A percentile compares a stretch with the other conserved stretches of the same genome.
Conservation (phyloP, 2,888 invertebrate genomes). For the Petrophora chlorosata region DNA sequence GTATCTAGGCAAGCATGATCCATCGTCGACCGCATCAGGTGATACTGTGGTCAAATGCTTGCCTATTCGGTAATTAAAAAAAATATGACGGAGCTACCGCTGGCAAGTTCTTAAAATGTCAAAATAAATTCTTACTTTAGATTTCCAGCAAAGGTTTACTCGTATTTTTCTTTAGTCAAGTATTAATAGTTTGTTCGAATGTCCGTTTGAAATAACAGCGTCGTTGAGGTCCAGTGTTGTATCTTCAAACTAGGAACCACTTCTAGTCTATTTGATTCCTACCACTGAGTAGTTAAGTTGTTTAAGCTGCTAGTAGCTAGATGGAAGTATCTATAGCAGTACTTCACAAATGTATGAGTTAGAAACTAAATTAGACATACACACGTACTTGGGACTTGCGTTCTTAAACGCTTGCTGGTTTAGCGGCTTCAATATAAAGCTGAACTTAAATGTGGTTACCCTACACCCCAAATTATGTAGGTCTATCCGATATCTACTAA, state of each 20-base stretch:
- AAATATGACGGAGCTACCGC: no score
- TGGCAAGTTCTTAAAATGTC: no score
- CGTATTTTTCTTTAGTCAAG: neutral
- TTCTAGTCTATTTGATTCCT: conserved; percentile 13
- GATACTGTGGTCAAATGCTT: no score
- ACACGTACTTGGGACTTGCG: neutral
- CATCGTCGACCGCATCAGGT: no score
- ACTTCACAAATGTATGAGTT: conserved; percentile 3
- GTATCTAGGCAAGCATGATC: no score
- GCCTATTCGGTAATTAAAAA: no score
- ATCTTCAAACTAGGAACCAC: conserved; percentile 11
- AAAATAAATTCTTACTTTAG: no score
- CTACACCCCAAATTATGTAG: no score
- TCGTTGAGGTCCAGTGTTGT: neutral
- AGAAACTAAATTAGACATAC: conserved; percentile 7
- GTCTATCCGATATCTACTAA: no score
- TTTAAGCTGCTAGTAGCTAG: conserved; percentile 10
- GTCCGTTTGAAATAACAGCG: neutral
- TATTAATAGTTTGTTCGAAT: conserved; percentile 1
- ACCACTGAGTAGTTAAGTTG: conserved; percentile 9
- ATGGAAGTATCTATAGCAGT: conserved; percentile 1
- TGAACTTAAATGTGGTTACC: no score
- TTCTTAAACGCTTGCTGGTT: neutral
- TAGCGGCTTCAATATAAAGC: no score
- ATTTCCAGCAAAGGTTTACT: no score